Percentiles rank a stretch among this genome's conserved stretches.
Evolutionary conservation across 2,888 invertebrate genomes (phyloP).

Genomic region (Tinea semifulvella): DNA sequence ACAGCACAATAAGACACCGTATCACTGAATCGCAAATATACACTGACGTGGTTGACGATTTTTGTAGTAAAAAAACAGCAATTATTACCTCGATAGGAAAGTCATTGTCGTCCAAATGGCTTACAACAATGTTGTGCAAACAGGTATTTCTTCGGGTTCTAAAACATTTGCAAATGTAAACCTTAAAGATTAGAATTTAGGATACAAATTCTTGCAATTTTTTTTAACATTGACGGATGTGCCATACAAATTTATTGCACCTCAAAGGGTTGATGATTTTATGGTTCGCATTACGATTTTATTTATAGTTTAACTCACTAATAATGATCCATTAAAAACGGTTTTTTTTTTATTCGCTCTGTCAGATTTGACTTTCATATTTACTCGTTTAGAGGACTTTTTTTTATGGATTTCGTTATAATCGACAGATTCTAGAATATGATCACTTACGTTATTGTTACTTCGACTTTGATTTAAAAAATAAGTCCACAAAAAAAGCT

Average conservation of each 20-base stretch:
- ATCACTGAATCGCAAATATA: slow-evolving; percentile 4
- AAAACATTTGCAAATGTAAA: neutral
- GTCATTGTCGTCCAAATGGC: slow-evolving; percentile 4
- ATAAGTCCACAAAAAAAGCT: too few relatives aligned
- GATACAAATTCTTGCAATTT: neutral
- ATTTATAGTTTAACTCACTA: slow-evolving; percentile 26
- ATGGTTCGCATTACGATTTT: slow-evolving; percentile 58
- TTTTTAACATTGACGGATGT: neutral
- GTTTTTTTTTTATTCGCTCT: too few relatives aligned
- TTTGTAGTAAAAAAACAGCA: slow-evolving; percentile 5
- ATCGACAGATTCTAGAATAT: too few relatives aligned
- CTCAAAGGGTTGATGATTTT: slow-evolving; percentile 64
- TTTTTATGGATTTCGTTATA: too few relatives aligned
- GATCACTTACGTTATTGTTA: too few relatives aligned
- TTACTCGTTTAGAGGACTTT: too few relatives aligned
- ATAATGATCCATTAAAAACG: too few relatives aligned
- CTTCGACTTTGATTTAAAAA: too few relatives aligned
- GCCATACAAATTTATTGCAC: slow-evolving; percentile 49
- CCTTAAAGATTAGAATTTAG: neutral
- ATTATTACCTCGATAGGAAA: slow-evolving; percentile 8
- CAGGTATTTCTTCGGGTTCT: neutral
- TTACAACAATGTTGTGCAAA: slow-evolving; percentile 2
- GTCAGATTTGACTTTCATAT: too few relatives aligned
- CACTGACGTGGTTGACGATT: slow-evolving; percentile 5
- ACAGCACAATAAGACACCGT: neutral